Conservation (phyloP, 1,140 invertebrate genomes). For the Varroa destructor region DNA sequence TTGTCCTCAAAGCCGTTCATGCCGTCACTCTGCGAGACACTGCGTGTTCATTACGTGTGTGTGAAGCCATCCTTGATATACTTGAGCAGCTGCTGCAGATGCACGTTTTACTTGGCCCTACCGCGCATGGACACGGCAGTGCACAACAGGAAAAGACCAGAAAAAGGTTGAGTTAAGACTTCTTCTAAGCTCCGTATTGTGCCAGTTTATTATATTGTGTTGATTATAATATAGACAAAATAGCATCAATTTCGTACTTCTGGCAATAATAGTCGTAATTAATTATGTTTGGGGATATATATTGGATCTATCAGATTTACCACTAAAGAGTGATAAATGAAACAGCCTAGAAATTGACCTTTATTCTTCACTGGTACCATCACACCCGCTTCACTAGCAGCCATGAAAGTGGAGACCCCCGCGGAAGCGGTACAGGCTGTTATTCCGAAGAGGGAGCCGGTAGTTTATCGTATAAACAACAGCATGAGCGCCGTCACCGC, state of each 20-base stretch:
- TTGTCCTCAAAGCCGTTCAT: conserved; percentile 79
- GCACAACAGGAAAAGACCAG: conserved; percentile 30
- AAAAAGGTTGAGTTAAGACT: conserved; percentile 31
- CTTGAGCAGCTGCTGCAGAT: conserved; percentile 75
- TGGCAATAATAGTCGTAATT: too few relatives aligned
- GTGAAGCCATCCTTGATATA: conserved; percentile 76
- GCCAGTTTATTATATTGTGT: too few relatives aligned
- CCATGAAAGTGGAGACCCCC: conserved; percentile 9
- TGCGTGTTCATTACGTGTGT: conserved; percentile 65
- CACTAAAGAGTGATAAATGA: too few relatives aligned
- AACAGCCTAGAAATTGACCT: too few relatives aligned
- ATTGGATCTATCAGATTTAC: too few relatives aligned
- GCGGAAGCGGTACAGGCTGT: not conserved
- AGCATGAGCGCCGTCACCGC: conserved; percentile 25
- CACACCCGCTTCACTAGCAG: not conserved
- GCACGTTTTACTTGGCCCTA: conserved; percentile 49
- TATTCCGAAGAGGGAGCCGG: too few relatives aligned
- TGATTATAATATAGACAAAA: too few relatives aligned
- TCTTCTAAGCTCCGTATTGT: conserved; percentile 17
- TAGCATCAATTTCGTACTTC: too few relatives aligned
- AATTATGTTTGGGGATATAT: too few relatives aligned
- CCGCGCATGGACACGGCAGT: conserved; percentile 31
- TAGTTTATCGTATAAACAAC: conserved; percentile 17
- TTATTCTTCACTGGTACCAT: too few relatives aligned
- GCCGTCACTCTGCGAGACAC: conserved; percentile 58